A percentile compares a stretch with the other conserved stretches of the same genome.
phyloP scores from a whole-genome alignment of 1,140 invertebrate species.

The Drosophila busckii region DNA sequence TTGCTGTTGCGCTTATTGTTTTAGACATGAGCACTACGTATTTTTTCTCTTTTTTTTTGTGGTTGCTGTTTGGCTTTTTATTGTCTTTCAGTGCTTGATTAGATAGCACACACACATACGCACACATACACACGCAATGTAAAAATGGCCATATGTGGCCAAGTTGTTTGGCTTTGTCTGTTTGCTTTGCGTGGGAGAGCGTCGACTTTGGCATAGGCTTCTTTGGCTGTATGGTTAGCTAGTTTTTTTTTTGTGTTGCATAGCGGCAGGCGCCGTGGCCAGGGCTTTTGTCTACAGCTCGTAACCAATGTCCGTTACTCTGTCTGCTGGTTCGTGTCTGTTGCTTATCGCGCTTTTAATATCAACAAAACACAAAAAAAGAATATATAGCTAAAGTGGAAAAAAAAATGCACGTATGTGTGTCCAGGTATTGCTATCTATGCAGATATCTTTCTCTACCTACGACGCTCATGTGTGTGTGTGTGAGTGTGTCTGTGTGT shows the following conservation, averaged over 20 bases:
- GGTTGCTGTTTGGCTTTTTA: conserved; percentile 65
- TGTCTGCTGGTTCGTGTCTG: conserved; percentile 53
- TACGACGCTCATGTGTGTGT: conserved; percentile 9
- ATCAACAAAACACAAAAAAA: conserved; percentile 42
- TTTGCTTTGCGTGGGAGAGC: conserved; percentile 22
- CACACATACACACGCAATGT: conserved; percentile 20
- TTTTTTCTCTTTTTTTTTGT: conserved; percentile 74
- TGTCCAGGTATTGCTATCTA: conserved; percentile 48
- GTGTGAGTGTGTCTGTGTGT: conserved; percentile 6
- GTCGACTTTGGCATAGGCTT: conserved; percentile 50
- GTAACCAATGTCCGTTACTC: conserved; percentile 5
- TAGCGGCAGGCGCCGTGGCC: conserved; percentile 35
- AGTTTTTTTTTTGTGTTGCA: conserved; percentile 25
- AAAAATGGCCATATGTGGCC: conserved; percentile 75
- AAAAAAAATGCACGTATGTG: conserved; percentile 42
- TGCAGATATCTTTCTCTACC: conserved; percentile 74
- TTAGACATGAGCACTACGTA: conserved; percentile 65
- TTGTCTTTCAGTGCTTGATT: conserved; percentile 75
- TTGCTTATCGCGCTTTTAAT: conserved; percentile 73
- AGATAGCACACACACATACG: conserved; percentile 44
- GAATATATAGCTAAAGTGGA: conserved; percentile 3
- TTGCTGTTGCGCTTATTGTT: conserved; percentile 39
- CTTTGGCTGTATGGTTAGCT: conserved; percentile 24
- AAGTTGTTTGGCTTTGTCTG: conserved; percentile 53
- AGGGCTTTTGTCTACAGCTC: conserved; percentile 43